Conservation (phyloP, 2,888 invertebrate genomes). For the Tortricodes alternella region DNA sequence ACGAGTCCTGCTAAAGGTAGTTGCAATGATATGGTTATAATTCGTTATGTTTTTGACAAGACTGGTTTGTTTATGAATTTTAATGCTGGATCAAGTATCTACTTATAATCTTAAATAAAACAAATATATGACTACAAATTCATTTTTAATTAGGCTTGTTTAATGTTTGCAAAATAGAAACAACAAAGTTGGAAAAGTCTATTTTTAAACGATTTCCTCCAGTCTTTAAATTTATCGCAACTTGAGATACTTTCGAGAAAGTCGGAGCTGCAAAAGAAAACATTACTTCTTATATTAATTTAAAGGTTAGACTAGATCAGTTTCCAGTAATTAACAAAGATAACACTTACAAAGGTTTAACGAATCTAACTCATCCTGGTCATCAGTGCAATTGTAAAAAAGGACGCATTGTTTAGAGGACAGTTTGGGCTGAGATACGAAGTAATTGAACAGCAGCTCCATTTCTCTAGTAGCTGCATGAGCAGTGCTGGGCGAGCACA, state of each 20-base stretch:
- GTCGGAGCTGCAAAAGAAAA: constrained; percentile 77
- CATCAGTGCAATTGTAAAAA: constrained; percentile 80
- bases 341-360: constrained; percentile 81
- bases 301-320: constrained; percentile 6
- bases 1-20: neutral
- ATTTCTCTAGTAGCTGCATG: constrained; percentile 80
- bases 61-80: too few species aligned
- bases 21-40: too few species aligned
- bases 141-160: constrained; percentile 53
- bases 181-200: constrained; percentile 79
- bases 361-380: constrained; percentile 68
- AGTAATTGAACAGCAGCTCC: constrained; percentile 86
- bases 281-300: neutral
- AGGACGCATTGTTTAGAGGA: constrained; percentile 86
- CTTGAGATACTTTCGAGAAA: constrained; percentile 83
- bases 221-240: constrained; percentile 81
- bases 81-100: too few species aligned
- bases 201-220: constrained; percentile 82
- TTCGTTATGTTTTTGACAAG: too few species aligned
- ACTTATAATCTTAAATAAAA: neutral
- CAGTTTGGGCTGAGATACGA: constrained; percentile 85
- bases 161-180: constrained; percentile 67
- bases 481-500: constrained; percentile 81
- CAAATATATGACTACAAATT: neutral
- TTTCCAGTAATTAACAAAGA: neutral